These are phyloP conservation scores for Zeugodacus cucurbitae DNA, from an alignment of 1,140 invertebrate genomes.

Conservation along the genomic window DNA sequence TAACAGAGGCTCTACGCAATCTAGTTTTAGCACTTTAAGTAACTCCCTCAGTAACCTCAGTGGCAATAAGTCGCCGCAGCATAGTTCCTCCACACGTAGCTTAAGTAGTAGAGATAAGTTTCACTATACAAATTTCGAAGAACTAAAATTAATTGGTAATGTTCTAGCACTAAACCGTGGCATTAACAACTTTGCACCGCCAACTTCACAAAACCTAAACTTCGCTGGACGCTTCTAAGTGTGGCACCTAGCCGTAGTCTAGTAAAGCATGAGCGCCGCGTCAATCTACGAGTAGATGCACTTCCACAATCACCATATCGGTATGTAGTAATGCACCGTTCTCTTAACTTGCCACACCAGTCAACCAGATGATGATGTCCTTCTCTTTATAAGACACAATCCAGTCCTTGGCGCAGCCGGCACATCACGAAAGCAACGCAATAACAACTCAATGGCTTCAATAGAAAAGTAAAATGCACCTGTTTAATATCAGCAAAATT, in stretches of 20 bases:
- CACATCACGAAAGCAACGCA: background rate
- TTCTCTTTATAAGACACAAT: background rate
- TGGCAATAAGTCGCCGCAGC: slow-evolving; percentile 1
- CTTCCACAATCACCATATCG: background rate
- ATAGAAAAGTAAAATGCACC: background rate
- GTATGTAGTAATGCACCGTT: background rate
- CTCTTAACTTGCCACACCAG: background rate
- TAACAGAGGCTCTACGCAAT: slow-evolving; percentile 8
- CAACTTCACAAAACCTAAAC: slow-evolving; percentile 57
- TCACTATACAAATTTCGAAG: slow-evolving; percentile 75
- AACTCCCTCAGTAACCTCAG: background rate
- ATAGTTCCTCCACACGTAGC: slow-evolving; percentile 50
- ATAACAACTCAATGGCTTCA: background rate
- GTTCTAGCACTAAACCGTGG: slow-evolving; percentile 81
- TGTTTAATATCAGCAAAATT: background rate
- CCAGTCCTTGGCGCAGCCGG: background rate
- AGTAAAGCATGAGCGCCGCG: background rate
- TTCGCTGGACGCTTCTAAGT: slow-evolving; percentile 49
- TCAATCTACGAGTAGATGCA: background rate
- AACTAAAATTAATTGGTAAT: slow-evolving; percentile 82
- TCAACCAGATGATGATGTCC: too few species aligned
- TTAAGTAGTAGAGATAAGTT: slow-evolving; percentile 68
- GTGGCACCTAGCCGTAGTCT: background rate
- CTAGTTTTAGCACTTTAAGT: background rate
- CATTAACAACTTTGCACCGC: slow-evolving; percentile 59